Percentiles rank a stretch among this genome's conserved stretches.
Evolutionary conservation across 2,113 vertebrate species (phyloP).

Genomic region (Montifringilla adamsi): DNA sequence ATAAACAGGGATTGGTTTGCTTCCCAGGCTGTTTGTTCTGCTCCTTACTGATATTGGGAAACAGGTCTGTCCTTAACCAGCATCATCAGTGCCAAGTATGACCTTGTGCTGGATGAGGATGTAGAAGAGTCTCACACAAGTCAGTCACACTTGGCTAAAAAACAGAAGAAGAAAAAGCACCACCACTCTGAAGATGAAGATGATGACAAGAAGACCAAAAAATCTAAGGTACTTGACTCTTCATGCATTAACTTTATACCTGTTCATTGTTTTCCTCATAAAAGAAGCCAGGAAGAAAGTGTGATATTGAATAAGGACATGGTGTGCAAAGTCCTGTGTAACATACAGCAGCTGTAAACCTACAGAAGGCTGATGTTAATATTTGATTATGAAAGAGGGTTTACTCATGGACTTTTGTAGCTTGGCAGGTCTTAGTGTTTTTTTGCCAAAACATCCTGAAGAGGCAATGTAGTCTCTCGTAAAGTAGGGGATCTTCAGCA

Average conservation of each 20-base stretch:
- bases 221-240: conserved; percentile 78
- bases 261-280: background rate
- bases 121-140: conserved; percentile 72
- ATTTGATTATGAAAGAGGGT: background rate
- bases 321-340: rapidly evolving
- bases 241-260: background rate
- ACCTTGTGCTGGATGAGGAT: conserved; percentile 85
- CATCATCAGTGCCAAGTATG: conserved; percentile 82
- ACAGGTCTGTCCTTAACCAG: conserved; percentile 70
- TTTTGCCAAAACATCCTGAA: background rate
- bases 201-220: conserved; percentile 81
- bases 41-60: background rate
- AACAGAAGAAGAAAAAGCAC: conserved; percentile 85
- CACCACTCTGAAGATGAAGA: conserved; percentile 85
- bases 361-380: background rate
- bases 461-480: background rate
- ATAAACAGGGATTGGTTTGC: background rate
- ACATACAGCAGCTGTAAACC: background rate
- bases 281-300: background rate
- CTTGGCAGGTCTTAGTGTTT: background rate
- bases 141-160: conserved; percentile 76
- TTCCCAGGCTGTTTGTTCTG: background rate
- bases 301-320: background rate
- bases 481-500: background rate
- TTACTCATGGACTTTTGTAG: background rate